Evolutionary conservation across 2,888 invertebrate genomes (phyloP), one percentile per base, ranked within the genome.

Genomic region (Aethes cnicana): DNA sequence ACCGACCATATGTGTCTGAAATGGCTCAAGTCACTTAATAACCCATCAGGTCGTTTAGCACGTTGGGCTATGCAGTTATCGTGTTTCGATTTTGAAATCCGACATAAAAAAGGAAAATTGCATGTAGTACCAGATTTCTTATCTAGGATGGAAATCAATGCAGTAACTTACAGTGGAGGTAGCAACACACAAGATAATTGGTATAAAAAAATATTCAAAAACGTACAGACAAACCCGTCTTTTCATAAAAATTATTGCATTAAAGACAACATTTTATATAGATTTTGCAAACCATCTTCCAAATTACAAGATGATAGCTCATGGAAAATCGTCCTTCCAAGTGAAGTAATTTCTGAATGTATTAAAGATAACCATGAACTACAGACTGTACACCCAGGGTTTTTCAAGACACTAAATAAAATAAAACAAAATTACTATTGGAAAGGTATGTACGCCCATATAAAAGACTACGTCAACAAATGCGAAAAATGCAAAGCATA

Each of bases 1-100:
- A 41, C 42, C 8, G 42, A 49, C 18, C 49, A 42, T 25, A 25
- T 20, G 17, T 21, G 42, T n/a, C 8, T 36, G 1, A 33, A 33
- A 16, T 44, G 44, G 44, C 14, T 33, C 2, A 11, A 14, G 2
- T 23, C 14, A 9, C 28, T 44, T 4, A 16, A 33, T 4, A 30
- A 28, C 14, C 32, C 32, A 4, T 30, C 32, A 2, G 44, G 44
- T 12, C 30, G 32, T 9, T 23, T 44, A 18, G 44, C 44, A 4
- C 17, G 44, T 2, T 44, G 44, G 32, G 33, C 32, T 3, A 30
- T 21, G 28, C 16, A 16, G 12, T 12, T 32, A 4, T 32, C 30
- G 3, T 26, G 12, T 2, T 43, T 43, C 25, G 9, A 30, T 32
- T 30, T 43, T 11, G 18, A 43, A 9, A 20, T 43, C 4, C 4